Percentiles rank a stretch among this genome's conserved stretches.
Evolutionary conservation across 2,797 vertebrate species (phyloP).

Genomic region (Jordanella pulchra): DNA sequence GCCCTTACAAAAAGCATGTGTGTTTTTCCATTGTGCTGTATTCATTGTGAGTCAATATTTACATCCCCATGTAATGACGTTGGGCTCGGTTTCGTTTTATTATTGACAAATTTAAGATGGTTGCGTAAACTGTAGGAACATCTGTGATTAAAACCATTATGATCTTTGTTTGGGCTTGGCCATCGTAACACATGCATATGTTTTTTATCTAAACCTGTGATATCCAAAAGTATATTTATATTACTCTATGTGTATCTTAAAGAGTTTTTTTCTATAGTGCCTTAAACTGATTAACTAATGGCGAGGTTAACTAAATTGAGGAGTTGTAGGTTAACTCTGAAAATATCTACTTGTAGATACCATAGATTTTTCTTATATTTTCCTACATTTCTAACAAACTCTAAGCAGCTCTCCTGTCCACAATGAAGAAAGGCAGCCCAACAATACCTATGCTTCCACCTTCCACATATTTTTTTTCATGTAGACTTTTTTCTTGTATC

Average conservation of each 20-base stretch:
- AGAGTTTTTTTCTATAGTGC: background rate
- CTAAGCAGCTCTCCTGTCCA: background rate
- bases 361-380: background rate
- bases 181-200: background rate
- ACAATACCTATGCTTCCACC: background rate
- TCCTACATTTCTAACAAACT: background rate
- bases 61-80: constrained; percentile 2
- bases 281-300: background rate
- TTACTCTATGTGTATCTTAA: background rate
- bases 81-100: constrained; percentile 2
- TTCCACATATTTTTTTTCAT: background rate
- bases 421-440: background rate
- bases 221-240: background rate
- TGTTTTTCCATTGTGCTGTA: background rate
- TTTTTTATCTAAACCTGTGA: no score
- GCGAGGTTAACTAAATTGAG: background rate
- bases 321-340: background rate
- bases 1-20: background rate
- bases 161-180: background rate
- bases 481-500: background rate
- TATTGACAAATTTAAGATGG: background rate
- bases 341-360: background rate
- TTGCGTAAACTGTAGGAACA: background rate
- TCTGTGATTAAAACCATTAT: background rate
- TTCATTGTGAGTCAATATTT: constrained; percentile 5